These are phyloP conservation scores for Anguilla obscura DNA, from an alignment of 2,797 vertebrate genomes.

Conservation along the genomic window DNA sequence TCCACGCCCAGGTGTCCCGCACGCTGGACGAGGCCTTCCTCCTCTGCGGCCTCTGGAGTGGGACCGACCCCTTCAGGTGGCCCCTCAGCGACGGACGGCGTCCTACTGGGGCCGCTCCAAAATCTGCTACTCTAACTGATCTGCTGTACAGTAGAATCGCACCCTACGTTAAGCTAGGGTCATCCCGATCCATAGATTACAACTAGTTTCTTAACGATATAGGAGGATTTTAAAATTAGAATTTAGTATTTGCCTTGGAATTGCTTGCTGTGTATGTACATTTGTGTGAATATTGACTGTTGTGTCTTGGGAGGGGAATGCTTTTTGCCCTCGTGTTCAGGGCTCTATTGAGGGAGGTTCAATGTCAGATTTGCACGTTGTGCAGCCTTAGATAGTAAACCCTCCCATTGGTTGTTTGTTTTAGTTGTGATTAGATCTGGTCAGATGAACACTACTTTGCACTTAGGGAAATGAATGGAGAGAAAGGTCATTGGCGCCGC, in stretches of 20 bases:
- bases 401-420: not conserved
- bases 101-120: not conserved
- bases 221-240: not conserved
- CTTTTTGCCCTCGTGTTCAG: not conserved
- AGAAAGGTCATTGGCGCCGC: not conserved
- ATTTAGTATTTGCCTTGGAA: not conserved
- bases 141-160: not conserved
- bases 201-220: not conserved
- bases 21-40: slow-evolving; percentile 73
- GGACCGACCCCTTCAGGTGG: not conserved
- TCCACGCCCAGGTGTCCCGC: slow-evolving; percentile 68
- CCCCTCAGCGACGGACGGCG: not conserved
- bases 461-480: not conserved
- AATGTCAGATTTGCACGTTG: not conserved
- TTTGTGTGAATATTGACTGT: not conserved
- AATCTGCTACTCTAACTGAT: not conserved
- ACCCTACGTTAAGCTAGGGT: not conserved
- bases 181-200: no score
- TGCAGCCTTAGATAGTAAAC: not conserved
- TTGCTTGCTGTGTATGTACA: not conserved
- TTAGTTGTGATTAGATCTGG: not conserved
- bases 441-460: not conserved
- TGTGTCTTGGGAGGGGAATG: not conserved
- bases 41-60: slow-evolving; percentile 52
- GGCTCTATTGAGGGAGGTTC: not conserved